Base-by-base conservation (phyloP, 2,113 vertebrate genomes). In the Microcebus tavaratra region DNA sequence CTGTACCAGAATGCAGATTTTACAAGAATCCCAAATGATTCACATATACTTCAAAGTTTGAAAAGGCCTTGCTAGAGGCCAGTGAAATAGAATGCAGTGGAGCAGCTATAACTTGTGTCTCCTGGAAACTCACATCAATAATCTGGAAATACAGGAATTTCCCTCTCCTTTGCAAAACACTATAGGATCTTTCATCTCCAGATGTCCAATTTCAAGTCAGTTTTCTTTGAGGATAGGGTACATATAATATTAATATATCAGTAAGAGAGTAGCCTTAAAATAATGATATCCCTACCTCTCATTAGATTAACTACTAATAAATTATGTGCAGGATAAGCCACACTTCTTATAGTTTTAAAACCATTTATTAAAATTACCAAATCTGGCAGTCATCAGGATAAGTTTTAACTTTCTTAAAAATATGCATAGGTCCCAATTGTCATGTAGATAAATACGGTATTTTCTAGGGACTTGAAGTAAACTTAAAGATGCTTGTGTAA, bases 381-480 rank as follows among this genome's bases (percentile, higher is more conserved):
- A 79, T 10, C 17, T 76, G 45, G 9, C 8, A 39, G 8, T 81
- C 21, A 53, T 39, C 39, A 65, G 59, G 20, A 76, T 86, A 27
- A 61, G 8, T 67, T 94, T 76, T 97, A 91, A 81, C 48, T 61
- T 63, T 63, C 57, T 88, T 90, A 42, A 79, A 96, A 95, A 70
- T 53, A 87, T 15, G 39, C 27, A 21, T 63, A 72, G 42, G 34
- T 70, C 61, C 15, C 14, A 23, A 53, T 94, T 97, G 90, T 88
- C 13, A 75, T 48, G 9, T 67, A 29, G 45, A 80, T 55, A 92
- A 90, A 70, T 70, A 73, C 0, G 68, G 29, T 73, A 27, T 72
- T 67, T 90, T 93, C 29, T 68, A 95, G 78, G 23, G 11, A 67
- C 6, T 80, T 91, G 76, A 88, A 21, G 86, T 55, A 87, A 88